Conservation (phyloP, 2,888 invertebrate genomes). For the Rhagophthalmus giganteus region DNA sequence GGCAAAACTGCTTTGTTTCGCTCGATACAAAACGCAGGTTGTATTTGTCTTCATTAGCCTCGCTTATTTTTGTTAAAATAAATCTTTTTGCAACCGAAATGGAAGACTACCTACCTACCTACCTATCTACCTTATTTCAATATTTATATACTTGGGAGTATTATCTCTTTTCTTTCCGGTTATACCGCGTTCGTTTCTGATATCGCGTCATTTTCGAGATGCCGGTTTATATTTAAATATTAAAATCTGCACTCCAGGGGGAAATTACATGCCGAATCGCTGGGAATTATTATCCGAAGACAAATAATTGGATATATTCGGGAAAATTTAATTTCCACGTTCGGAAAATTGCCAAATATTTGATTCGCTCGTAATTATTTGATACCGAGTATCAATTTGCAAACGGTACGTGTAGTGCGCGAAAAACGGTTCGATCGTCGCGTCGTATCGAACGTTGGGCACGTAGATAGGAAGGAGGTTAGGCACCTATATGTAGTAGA, state of each 20-base stretch:
- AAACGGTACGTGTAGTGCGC: neutral
- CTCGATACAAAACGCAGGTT: constrained; percentile 28
- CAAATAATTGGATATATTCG: constrained; percentile 30
- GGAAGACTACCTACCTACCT: too few species aligned
- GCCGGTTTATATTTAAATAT: constrained; percentile 41
- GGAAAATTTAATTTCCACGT: constrained; percentile 26
- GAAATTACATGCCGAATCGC: constrained; percentile 38
- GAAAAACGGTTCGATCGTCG: too few species aligned
- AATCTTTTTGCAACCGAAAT: constrained; percentile 32
- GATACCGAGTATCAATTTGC: neutral
- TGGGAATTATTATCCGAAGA: constrained; percentile 33
- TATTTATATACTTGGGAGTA: constrained; percentile 39
- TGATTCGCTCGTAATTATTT: constrained; percentile 2
- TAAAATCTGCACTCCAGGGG: constrained; percentile 39
- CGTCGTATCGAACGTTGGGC: too few species aligned
- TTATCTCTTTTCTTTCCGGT: constrained; percentile 32
- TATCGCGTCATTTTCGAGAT: constrained; percentile 38
- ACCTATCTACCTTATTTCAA: constrained; percentile 41
- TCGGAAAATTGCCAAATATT: constrained; percentile 9
- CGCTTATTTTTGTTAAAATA: constrained; percentile 32
- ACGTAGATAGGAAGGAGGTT: too few species aligned
- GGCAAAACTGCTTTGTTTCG: constrained; percentile 28
- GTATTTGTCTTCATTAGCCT: constrained; percentile 38
- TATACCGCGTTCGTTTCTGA: constrained; percentile 31
- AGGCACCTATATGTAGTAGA: too few species aligned